phyloP scores from a whole-genome alignment of 1,140 invertebrate genomes.

The Penaeus indicus region DNA sequence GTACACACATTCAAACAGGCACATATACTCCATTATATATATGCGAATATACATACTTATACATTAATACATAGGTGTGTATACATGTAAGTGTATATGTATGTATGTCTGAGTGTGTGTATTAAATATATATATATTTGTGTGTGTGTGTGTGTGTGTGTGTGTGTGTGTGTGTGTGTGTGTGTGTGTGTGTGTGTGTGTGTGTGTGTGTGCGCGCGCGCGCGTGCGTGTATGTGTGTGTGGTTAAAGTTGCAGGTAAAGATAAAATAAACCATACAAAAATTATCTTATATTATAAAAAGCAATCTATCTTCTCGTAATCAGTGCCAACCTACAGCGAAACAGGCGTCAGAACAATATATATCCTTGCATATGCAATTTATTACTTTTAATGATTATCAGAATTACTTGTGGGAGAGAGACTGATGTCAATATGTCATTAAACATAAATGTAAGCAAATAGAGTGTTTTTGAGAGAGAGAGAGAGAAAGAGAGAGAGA shows the following conservation, averaged over 20 bases:
- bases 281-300: too few species aligned
- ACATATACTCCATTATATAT: constrained; percentile 24
- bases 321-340: too few species aligned
- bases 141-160: neutral
- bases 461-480: neutral
- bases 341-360: too few species aligned
- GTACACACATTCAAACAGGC: neutral
- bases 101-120: neutral
- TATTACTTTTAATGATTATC: too few species aligned
- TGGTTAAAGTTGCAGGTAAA: neutral
- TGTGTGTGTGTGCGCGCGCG: neutral
- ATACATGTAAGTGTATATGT: constrained; percentile 43
- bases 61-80: constrained; percentile 31
- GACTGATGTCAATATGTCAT: too few species aligned
- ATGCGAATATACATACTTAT: constrained; percentile 31
- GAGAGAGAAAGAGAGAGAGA: constrained; percentile 7
- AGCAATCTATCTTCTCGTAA: too few species aligned
- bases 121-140: neutral
- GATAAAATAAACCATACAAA: too few species aligned
- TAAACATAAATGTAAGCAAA: neutral
- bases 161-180: neutral
- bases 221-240: neutral
- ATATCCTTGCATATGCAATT: too few species aligned
- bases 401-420: too few species aligned
- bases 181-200: neutral